phyloP scores from a whole-genome alignment of 2,113 vertebrate genomes.

The Sitta europaea region DNA sequence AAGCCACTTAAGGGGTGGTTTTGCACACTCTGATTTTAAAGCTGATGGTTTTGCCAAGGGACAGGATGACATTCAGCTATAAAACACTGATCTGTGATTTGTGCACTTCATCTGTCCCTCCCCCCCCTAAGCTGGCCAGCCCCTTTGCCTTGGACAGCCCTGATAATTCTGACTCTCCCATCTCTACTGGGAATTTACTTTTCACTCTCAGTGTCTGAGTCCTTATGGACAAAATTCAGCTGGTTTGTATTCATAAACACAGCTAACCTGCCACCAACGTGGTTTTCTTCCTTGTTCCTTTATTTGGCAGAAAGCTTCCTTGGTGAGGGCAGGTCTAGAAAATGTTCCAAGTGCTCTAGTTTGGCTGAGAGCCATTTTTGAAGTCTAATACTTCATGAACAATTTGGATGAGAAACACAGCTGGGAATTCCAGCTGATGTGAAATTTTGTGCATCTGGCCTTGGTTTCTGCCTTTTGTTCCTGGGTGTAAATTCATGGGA shows the following conservation, averaged over 20 bases:
- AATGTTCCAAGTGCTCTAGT: background rate
- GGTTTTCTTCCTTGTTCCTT: background rate
- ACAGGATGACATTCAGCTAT: background rate
- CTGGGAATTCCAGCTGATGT: constrained; percentile 20
- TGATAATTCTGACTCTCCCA: background rate
- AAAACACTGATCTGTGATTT: background rate
- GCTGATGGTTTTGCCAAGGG: background rate
- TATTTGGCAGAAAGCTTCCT: background rate
- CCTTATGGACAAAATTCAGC: background rate
- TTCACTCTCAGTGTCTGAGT: background rate
- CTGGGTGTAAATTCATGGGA: background rate
- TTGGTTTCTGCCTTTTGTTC: constrained; percentile 18
- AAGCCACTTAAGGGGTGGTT: constrained; percentile 2
- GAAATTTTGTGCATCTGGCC: constrained; percentile 19
- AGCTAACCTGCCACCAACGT: background rate
- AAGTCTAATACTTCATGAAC: background rate
- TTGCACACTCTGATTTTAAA: background rate
- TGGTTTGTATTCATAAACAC: background rate
- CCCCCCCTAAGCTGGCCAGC: background rate
- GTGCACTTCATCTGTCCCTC: background rate
- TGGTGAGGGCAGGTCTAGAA: background rate
- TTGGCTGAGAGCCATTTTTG: constrained; percentile 37
- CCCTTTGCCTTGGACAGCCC: background rate
- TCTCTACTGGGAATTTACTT: background rate
- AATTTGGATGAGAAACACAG: constrained; percentile 40